Base-by-base conservation (phyloP, 2,888 invertebrate species). In the Bombylius major region DNA sequence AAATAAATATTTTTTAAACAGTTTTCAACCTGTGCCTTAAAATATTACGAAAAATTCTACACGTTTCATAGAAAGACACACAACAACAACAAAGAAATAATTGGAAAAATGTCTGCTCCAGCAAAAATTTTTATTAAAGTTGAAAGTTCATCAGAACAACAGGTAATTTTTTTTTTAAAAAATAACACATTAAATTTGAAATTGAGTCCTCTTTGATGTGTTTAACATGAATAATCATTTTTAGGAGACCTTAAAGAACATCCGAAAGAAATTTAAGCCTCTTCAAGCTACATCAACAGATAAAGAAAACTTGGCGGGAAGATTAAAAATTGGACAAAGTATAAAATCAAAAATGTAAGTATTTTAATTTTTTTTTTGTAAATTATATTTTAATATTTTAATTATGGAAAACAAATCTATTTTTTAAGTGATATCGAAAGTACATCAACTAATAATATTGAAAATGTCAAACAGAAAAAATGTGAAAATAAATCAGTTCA, bases 221-320 rank as follows among this genome's bases (percentile, higher is more conserved):
- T 23, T 23, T 23, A 23, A 23, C 23, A 23, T 31, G 12, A 33
- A 33, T 46, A 47, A 33, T 11, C 14, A 7, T 54, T 51, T 66
- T 4, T 60, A 79, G 78, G 78, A 84, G 62, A 85, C 78, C 66
- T 75, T 82, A 49, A 75, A 78, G 69, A 76, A 75, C 63, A 73
- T 77, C 44, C 76, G 87, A 65, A 85, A 82, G 72, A 83, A 85
- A 33, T 76, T 89, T n/a, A 87, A 85, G 73, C 81, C 83, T 36
- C 71, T 89, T 60, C 89, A 89, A 70, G 82, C 79, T 58, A 77
- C 82, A 50, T 84, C 86, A 44, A 79, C 77, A 51, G 85, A 86
- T 66, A 84, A 84, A 68, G 88, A 89, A 75, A 89, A 89, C 72
- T 76, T 88, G 62, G 82, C 81, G 64, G 86, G 87, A 64, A 81